phyloP scores from a whole-genome alignment of 1,140 invertebrate species.

The Drosophila elegans region DNA sequence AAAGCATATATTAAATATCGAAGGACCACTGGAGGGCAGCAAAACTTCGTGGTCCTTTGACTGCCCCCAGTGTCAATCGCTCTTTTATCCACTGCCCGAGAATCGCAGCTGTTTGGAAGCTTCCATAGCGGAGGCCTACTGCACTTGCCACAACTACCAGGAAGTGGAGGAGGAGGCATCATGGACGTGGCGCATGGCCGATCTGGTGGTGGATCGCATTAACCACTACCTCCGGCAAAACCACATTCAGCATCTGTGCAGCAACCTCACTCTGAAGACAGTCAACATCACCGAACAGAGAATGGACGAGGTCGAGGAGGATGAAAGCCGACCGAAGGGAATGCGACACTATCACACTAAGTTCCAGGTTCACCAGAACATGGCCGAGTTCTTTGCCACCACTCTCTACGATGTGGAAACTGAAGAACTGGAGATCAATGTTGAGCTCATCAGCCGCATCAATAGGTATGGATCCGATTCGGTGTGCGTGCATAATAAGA shows the following conservation, averaged over 20 bases:
- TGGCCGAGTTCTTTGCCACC: constrained; percentile 87
- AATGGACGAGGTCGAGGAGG: not conserved
- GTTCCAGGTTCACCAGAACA: constrained; percentile 71
- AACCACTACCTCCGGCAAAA: constrained; percentile 86
- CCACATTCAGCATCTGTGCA: constrained; percentile 89
- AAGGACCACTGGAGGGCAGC: constrained; percentile 2
- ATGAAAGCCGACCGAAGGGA: not conserved
- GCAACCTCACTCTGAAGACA: constrained; percentile 11
- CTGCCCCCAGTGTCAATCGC: constrained; percentile 87
- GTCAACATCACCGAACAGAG: constrained; percentile 29
- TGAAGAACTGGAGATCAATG: constrained; percentile 37
- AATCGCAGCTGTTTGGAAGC: constrained; percentile 89
- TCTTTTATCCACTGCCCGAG: constrained; percentile 87
- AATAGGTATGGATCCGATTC: constrained; percentile 86
- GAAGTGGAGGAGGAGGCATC: constrained; percentile 68
- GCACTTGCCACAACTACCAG: constrained; percentile 88
- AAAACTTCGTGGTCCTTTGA: constrained; percentile 27
- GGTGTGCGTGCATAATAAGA: constrained; percentile 85
- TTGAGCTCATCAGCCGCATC: constrained; percentile 86
- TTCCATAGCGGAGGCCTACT: constrained; percentile 90
- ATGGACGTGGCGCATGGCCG: constrained; percentile 79
- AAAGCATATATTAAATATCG: constrained; percentile 83
- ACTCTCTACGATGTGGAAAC: constrained; percentile 71
- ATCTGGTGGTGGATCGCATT: constrained; percentile 84
- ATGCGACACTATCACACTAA: constrained; percentile 23